A percentile compares a stretch with the other conserved stretches of the same genome.
These are phyloP conservation scores for Tenebrio molitor DNA, from an alignment of 1,140 invertebrate species.

Conservation along the genomic window DNA sequence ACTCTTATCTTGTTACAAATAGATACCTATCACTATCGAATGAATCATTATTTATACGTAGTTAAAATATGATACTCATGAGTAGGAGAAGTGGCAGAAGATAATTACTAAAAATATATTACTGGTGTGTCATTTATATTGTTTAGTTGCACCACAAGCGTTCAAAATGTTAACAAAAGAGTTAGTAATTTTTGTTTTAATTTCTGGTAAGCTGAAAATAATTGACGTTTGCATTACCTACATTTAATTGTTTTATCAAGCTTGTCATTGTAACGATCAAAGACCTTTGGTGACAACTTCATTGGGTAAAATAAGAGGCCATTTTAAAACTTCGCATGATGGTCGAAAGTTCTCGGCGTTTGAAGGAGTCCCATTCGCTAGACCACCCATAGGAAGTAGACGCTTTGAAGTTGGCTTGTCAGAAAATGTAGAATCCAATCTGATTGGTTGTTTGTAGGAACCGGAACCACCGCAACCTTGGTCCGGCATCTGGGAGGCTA, in stretches of 20 bases:
- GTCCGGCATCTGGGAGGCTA: conserved; percentile 51
- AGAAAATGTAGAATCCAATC: background rate
- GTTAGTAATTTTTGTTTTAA: background rate
- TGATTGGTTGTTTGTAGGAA: background rate
- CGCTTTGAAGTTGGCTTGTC: conserved; percentile 68
- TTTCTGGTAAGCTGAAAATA: background rate
- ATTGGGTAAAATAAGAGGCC: conserved; percentile 40
- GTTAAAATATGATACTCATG: no score
- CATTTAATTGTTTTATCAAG: background rate
- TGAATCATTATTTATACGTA: no score
- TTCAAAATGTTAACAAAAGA: no score
- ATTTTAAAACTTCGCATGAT: conserved; percentile 57
- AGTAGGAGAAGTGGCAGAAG: no score
- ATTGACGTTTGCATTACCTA: background rate
- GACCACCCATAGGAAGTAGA: conserved; percentile 71
- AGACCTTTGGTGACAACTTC: background rate
- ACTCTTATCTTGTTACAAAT: no score
- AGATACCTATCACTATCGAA: no score
- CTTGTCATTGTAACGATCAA: background rate
- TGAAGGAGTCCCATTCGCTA: conserved; percentile 74
- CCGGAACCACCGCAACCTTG: conserved; percentile 53
- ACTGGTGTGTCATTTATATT: no score
- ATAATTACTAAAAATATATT: no score
- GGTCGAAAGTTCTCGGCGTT: conserved; percentile 69
- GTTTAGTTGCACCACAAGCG: no score